Evolutionary conservation across 2,888 invertebrate species (phyloP).

Genomic region (Tuta absoluta): DNA sequence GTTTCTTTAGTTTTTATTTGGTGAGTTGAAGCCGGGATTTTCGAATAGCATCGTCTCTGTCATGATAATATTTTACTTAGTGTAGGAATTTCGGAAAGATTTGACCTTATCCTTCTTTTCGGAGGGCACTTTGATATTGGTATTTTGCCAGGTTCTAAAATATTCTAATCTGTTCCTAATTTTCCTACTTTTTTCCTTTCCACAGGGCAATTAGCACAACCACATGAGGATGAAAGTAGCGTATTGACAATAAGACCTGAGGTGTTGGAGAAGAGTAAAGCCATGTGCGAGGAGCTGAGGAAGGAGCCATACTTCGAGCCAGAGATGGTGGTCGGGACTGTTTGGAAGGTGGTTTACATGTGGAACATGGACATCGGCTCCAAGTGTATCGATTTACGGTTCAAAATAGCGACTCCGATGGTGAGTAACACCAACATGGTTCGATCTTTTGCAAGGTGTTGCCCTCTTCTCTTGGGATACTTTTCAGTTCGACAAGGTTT

Average conservation of each 20-base stretch:
- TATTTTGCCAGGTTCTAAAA: no score
- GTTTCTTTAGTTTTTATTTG: background rate
- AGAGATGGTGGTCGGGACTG: conserved; percentile 52
- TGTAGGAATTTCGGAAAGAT: no score
- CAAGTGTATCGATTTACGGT: conserved; percentile 58
- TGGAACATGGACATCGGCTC: conserved; percentile 58
- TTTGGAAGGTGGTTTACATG: conserved; percentile 63
- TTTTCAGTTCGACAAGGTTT: no score
- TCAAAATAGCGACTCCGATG: conserved; percentile 51
- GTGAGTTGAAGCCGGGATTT: no score
- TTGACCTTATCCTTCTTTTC: no score
- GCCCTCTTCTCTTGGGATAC: no score
- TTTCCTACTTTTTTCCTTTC: background rate
- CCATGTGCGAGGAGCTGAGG: conserved; percentile 46
- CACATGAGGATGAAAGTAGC: background rate
- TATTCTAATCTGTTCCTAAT: no score
- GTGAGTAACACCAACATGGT: conserved; percentile 41
- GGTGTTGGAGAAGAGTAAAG: conserved; percentile 23
- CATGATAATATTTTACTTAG: no score
- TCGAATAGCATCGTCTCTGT: no score
- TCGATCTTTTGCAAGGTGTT: no score
- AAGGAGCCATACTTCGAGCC: conserved; percentile 58
- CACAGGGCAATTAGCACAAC: background rate
- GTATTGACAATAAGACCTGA: background rate
- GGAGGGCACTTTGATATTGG: no score